A percentile compares a stretch with the other conserved stretches of the same genome.
Evolutionary conservation across 1,140 invertebrate genomes (phyloP).

Genomic region (Thaumetopoea pityocampa): DNA sequence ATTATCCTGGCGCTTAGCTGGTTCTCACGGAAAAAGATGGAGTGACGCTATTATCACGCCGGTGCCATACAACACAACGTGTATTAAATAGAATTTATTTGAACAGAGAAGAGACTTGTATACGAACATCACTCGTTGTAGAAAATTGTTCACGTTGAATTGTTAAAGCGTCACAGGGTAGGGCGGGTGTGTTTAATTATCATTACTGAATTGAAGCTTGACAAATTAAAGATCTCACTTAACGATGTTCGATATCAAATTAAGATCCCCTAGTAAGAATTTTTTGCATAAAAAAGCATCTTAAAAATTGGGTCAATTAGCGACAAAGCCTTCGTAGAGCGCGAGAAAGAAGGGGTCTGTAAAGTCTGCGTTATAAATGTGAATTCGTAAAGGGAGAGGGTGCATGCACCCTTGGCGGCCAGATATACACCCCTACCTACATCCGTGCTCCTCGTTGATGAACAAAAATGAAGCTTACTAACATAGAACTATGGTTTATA

Average conservation of each 20-base stretch:
- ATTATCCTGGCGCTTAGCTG: too few species aligned
- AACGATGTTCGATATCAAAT: conserved; percentile 40
- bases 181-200: too few species aligned
- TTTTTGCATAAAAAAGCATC: conserved; percentile 34
- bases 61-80: too few species aligned
- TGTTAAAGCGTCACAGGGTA: too few species aligned
- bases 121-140: too few species aligned
- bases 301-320: conserved; percentile 68
- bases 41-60: too few species aligned
- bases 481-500: conserved; percentile 28
- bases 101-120: too few species aligned
- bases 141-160: too few species aligned
- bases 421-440: conserved; percentile 36
- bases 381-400: conserved; percentile 52
- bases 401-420: conserved; percentile 38
- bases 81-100: too few species aligned
- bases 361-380: conserved; percentile 32
- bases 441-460: conserved; percentile 1
- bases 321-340: conserved; percentile 42
- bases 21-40: too few species aligned
- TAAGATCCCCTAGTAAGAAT: conserved; percentile 31
- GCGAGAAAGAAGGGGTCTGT: conserved; percentile 35
- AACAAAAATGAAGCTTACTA: conserved; percentile 24
- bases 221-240: conserved; percentile 12
- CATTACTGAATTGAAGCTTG: neutral